phyloP scores from a whole-genome alignment of 2,888 invertebrate genomes.

The Embidobia sp. region DNA sequence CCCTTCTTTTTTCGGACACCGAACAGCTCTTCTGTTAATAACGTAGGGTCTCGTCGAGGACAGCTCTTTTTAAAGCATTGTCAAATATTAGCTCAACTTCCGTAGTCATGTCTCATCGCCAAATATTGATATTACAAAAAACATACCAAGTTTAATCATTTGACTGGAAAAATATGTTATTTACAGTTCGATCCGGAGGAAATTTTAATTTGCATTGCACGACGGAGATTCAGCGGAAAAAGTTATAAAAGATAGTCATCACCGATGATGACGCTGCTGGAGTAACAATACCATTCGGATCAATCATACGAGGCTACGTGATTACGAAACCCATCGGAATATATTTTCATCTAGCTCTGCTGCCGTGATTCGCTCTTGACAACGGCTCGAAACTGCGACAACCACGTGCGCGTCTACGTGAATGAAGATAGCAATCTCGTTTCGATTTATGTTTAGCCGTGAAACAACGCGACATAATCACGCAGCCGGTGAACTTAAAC shows the following conservation, averaged over 20 bases:
- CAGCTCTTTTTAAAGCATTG: slow-evolving; percentile 6
- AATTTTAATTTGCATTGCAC: background rate
- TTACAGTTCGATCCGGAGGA: background rate
- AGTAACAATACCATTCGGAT: slow-evolving; percentile 65
- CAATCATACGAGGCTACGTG: slow-evolving; percentile 63
- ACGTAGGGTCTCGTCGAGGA: slow-evolving; percentile 6
- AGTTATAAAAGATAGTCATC: slow-evolving; percentile 13
- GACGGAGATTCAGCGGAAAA: slow-evolving; percentile 6
- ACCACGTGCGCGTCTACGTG: slow-evolving; percentile 33
- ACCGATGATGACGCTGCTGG: slow-evolving; percentile 29
- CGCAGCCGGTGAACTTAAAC: slow-evolving; percentile 1
- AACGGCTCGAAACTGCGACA: slow-evolving; percentile 35
- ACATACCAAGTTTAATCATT: slow-evolving; percentile 6
- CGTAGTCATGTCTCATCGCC: background rate
- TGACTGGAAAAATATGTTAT: background rate
- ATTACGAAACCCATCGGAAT: slow-evolving; percentile 62
- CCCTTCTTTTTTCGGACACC: too few species aligned
- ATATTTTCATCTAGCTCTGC: slow-evolving; percentile 54
- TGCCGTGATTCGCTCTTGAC: slow-evolving; percentile 18
- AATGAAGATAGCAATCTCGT: slow-evolving; percentile 45
- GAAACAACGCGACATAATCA: slow-evolving; percentile 38
- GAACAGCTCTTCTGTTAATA: slow-evolving; percentile 24
- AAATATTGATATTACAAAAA: too few species aligned
- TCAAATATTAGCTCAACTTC: slow-evolving; percentile 12
- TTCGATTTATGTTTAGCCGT: slow-evolving; percentile 40